Evolutionary conservation across 2,888 invertebrate genomes (phyloP).

Genomic region (Nomada ferruginata): DNA sequence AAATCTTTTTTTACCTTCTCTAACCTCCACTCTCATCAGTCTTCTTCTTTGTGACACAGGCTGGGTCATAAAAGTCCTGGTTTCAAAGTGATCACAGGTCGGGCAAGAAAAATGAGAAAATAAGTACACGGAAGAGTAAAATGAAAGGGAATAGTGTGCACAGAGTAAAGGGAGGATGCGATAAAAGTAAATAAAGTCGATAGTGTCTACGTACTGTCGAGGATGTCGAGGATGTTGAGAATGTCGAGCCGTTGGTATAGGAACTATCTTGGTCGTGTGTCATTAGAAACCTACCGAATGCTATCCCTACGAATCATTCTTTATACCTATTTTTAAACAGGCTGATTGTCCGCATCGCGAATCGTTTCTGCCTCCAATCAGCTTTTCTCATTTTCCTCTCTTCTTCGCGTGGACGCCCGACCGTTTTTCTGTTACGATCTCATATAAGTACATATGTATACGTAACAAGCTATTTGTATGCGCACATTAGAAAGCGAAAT

Average conservation of each 20-base stretch:
- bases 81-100: conserved; percentile 34
- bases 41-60: conserved; percentile 24
- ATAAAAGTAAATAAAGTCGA: conserved; percentile 74
- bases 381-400: neutral
- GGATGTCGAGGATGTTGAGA: conserved; percentile 29
- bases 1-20: conserved; percentile 14
- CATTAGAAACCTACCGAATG: conserved; percentile 65
- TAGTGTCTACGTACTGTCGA: conserved; percentile 50
- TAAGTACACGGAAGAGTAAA: conserved; percentile 66
- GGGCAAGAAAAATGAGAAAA: conserved; percentile 72
- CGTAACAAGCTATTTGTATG: neutral
- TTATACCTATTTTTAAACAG: conserved; percentile 51
- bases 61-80: conserved; percentile 48
- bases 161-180: conserved; percentile 50
- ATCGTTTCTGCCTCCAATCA: conserved; percentile 14
- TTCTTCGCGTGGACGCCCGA: neutral
- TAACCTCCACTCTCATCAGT: conserved; percentile 10
- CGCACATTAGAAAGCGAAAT: neutral
- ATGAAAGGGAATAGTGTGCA: conserved; percentile 40
- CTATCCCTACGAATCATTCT: conserved; percentile 41
- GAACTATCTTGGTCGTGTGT: conserved; percentile 54
- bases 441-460: no score
- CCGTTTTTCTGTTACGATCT: no score
- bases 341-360: conserved; percentile 11
- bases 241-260: conserved; percentile 15